Evolutionary conservation across 2,797 vertebrate species (phyloP).

Genomic region (Anguilla obscura): DNA sequence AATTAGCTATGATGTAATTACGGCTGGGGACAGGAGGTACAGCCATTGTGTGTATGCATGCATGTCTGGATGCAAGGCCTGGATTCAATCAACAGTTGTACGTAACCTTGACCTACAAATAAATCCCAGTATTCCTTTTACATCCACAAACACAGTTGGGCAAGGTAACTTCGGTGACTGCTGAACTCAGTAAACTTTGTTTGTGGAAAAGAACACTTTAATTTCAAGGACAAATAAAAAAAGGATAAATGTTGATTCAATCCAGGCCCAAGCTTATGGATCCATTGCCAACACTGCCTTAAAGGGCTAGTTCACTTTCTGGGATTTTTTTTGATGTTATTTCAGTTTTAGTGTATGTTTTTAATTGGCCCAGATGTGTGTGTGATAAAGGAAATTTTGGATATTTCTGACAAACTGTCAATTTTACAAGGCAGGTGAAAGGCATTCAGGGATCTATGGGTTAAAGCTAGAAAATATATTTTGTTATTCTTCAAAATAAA

Average conservation of each 20-base stretch:
- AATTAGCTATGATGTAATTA: not conserved
- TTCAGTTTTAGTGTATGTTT: not conserved
- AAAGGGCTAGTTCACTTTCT: not conserved
- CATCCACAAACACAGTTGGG: not conserved
- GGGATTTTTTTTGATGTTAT: not conserved
- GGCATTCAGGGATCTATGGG: not conserved
- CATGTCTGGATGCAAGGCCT: not conserved
- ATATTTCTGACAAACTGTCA: not conserved
- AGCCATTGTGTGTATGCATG: not conserved
- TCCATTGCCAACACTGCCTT: not conserved
- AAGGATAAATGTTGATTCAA: not conserved
- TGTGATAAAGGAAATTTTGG: not conserved
- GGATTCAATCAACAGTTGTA: not conserved
- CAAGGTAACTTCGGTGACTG: not conserved
- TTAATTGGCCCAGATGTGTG: not conserved
- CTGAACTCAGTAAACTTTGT: not conserved
- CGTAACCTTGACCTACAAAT: not conserved
- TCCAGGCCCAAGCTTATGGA: not conserved
- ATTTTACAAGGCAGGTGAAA: not conserved
- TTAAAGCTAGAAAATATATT: not conserved
- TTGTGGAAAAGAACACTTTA: not conserved
- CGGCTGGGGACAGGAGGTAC: not conserved
- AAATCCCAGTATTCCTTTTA: not conserved
- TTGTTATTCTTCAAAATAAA: not conserved
- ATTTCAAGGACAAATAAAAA: not conserved